Evolutionary conservation across 2,888 invertebrate species (phyloP).

Genomic region (Phymatocera aterrima): DNA sequence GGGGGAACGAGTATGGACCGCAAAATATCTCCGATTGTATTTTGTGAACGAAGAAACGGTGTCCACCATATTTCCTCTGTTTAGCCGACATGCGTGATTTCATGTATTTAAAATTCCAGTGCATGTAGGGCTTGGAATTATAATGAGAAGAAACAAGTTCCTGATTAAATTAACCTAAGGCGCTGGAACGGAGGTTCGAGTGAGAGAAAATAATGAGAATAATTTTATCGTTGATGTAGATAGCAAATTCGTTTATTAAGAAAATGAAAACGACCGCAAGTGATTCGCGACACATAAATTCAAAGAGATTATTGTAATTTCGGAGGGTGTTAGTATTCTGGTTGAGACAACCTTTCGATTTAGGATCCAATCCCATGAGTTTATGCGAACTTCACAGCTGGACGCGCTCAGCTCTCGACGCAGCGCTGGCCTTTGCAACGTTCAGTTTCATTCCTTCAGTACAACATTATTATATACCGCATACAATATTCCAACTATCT

Average conservation of each 20-base stretch:
- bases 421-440: conserved; percentile 57
- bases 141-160: not conserved
- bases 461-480: conserved; percentile 49
- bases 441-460: conserved; percentile 55
- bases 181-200: not conserved
- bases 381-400: conserved; percentile 67
- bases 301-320: conserved; percentile 27
- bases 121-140: not conserved
- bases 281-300: conserved; percentile 11
- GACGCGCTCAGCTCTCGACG: conserved; percentile 46
- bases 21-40: no score
- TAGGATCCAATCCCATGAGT: conserved; percentile 66
- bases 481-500: not conserved
- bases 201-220: no score
- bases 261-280: conserved; percentile 14
- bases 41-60: no score
- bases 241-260: conserved; percentile 16
- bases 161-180: not conserved
- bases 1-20: no score
- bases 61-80: no score
- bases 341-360: conserved; percentile 62
- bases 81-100: no score
- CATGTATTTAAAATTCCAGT: no score
- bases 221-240: not conserved
- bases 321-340: conserved; percentile 43